A percentile compares a stretch with the other conserved stretches of the same genome.
These are phyloP conservation scores for Stigmatopora nigra DNA, from an alignment of 2,113 vertebrate genomes.

Conservation along the genomic window DNA sequence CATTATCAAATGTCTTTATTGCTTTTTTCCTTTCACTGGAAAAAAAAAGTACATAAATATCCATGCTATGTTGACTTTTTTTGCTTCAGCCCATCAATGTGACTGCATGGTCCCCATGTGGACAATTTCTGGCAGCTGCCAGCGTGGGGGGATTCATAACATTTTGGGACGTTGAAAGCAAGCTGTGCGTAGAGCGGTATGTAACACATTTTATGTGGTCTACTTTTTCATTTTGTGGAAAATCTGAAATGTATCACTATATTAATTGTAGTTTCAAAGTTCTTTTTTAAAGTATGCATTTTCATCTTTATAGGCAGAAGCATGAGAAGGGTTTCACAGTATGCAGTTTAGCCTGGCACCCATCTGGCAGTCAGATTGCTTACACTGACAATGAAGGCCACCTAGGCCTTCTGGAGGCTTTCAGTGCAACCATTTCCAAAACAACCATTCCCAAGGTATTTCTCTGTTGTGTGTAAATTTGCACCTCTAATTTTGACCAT, in stretches of 20 bases:
- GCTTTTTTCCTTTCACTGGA: no score
- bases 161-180: constrained; percentile 80
- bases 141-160: constrained; percentile 76
- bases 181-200: constrained; percentile 85
- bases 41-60: no score
- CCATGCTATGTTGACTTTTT: background rate
- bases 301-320: constrained; percentile 74
- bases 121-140: constrained; percentile 80
- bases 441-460: constrained; percentile 27
- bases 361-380: constrained; percentile 73
- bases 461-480: background rate
- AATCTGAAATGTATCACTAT: background rate
- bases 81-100: constrained; percentile 78
- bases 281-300: background rate
- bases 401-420: constrained; percentile 80
- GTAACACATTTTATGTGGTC: background rate
- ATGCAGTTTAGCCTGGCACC: constrained; percentile 87
- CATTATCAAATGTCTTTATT: no score
- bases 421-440: constrained; percentile 44
- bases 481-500: background rate
- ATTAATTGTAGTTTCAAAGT: background rate
- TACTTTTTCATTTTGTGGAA: background rate
- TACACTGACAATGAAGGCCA: constrained; percentile 92
- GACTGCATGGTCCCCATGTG: constrained; percentile 88
- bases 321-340: constrained; percentile 88